Conservation (phyloP, 2,797 vertebrate genomes). For the Cyclura pinguis region DNA sequence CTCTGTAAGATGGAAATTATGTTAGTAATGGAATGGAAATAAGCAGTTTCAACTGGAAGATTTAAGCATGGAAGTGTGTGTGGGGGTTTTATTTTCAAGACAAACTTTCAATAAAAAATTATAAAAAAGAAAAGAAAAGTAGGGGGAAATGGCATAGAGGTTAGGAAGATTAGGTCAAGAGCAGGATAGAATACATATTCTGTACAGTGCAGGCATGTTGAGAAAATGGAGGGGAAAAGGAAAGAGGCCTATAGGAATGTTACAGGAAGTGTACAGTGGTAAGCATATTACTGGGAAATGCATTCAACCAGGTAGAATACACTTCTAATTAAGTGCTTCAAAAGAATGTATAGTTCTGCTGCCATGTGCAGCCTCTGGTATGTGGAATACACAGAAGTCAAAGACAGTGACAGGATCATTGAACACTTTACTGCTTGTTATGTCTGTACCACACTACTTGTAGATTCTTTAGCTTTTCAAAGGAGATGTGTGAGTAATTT, state of each 20-base stretch:
- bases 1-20: too few species aligned
- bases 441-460: background rate
- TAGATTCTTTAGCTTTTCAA: background rate
- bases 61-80: too few species aligned
- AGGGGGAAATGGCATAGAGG: background rate
- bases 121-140: background rate
- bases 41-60: too few species aligned
- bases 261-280: too few species aligned
- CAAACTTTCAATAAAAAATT: too few species aligned
- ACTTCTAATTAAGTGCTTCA: background rate
- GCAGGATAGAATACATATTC: background rate
- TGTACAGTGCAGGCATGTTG: background rate
- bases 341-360: too few species aligned
- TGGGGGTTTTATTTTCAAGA: too few species aligned
- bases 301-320: background rate
- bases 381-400: background rate
- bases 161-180: rapidly evolving
- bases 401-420: background rate
- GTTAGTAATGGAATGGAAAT: too few species aligned
- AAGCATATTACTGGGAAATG: background rate
- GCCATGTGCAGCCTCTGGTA: background rate
- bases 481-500: background rate
- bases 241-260: background rate
- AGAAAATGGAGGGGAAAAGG: background rate
- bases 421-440: background rate